Evolutionary conservation across 1,140 invertebrate genomes (phyloP).

Genomic region (Reticulitermes speratus): DNA sequence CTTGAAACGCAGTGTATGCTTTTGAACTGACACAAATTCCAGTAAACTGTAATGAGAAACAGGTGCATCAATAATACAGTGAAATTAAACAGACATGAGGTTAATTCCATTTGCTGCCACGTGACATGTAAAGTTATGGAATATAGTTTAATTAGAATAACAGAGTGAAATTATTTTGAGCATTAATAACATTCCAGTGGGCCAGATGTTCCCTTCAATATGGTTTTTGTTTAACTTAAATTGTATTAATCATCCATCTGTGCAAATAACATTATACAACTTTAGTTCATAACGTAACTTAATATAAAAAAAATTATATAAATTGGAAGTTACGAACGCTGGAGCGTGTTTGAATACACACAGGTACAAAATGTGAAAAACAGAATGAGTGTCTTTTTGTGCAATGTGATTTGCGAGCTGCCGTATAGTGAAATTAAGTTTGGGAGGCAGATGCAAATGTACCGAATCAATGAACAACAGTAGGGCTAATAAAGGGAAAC

Average conservation of each 20-base stretch:
- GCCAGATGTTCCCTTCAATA: neutral
- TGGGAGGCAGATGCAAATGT: neutral
- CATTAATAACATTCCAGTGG: neutral
- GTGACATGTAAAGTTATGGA: neutral
- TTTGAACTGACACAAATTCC: neutral
- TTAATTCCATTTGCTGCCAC: neutral
- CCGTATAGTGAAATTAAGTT: neutral
- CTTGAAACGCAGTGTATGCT: no score
- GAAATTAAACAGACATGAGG: neutral
- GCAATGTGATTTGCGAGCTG: neutral
- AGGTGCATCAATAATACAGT: neutral
- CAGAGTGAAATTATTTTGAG: neutral
- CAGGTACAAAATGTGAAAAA: neutral
- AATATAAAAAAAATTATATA: neutral
- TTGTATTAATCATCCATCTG: neutral
- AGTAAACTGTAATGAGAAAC: neutral
- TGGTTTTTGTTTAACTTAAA: neutral
- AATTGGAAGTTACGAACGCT: neutral
- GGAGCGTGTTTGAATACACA: neutral
- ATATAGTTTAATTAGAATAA: neutral
- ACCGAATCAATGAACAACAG: neutral
- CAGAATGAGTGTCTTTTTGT: neutral
- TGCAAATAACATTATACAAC: neutral
- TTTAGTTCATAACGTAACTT: neutral
- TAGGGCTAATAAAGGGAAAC: neutral